phyloP scores from a whole-genome alignment of 2,888 invertebrate species.

The Pecten maximus region DNA sequence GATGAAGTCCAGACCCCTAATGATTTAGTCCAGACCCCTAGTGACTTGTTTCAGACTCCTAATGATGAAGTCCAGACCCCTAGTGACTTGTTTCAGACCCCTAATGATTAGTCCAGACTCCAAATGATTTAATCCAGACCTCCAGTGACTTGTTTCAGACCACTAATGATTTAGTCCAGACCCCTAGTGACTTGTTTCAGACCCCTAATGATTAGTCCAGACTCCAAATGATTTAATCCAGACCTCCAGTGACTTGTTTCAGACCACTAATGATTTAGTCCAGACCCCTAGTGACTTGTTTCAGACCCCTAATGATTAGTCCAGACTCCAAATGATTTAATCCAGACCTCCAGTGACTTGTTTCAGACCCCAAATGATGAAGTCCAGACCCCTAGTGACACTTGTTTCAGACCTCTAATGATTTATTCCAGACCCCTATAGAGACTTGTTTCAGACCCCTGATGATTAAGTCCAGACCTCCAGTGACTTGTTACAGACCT shows the following conservation, averaged over 20 bases:
- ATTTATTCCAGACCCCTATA: not conserved
- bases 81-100: too few species aligned
- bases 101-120: too few species aligned
- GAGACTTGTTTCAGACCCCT: not conserved
- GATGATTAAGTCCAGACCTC: not conserved
- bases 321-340: not conserved
- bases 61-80: not conserved
- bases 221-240: not conserved
- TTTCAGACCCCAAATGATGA: not conserved
- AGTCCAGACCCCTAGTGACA: not conserved
- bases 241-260: too few species aligned
- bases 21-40: not conserved
- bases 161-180: not conserved
- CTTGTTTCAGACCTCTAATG: not conserved
- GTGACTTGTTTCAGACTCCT: too few species aligned
- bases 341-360: too few species aligned
- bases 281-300: not conserved
- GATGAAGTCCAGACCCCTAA: not conserved
- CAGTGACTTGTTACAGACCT: too few species aligned
- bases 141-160: not conserved
- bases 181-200: not conserved
- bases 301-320: not conserved
- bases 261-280: not conserved
- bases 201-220: not conserved
- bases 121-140: too few species aligned